Evolutionary conservation across 2,797 vertebrate species (phyloP), one percentile per base, ranked within the genome.

Genomic region (Cynodonichthys magdalenae): DNA sequence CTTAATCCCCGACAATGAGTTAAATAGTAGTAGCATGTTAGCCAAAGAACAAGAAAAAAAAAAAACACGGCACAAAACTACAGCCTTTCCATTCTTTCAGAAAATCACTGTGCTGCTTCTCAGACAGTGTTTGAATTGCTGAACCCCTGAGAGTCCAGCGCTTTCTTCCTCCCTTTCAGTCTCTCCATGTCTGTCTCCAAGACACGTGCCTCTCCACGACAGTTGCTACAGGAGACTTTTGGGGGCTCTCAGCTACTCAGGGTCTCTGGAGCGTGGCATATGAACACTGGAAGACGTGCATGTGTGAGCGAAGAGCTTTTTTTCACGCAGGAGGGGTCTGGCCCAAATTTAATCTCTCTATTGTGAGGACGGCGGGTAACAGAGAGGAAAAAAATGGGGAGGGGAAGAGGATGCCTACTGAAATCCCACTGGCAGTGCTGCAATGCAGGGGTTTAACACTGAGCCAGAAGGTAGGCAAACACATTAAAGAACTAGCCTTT

Each of bases 391-490:
- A 63, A 57, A 15, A 27, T n/a, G 18, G n/a, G 29, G 74, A 74
- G 75, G 27, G 58, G 9, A 31, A 29, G 20, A 19, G 18, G n/a
- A 79, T 72, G 86, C 84, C 83, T 87, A 71, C 85, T 85, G 78
- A 89, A 90, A 89, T 90, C 87, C 89, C 85, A 87, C 85, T 88
- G 87, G 83, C 89, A 85, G 85, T 91, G 87, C 91, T 92, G 92
- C 92, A 93, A 91, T 93, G 92, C 92, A 92, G 91, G 83, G 91
- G 90, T 92, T 92, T 92, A 92, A 88, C 81, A 81, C 80, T 59
- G 86, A 89, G 80, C 85, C 69, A 73, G 74, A 73, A 87, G 82
- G 81, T 73, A 85, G 79, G 75, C 76, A 49, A 71, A 81, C 78
- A 77, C 80, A 88, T 89, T 85, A 82, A 81, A 86, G 71, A 87